These are phyloP conservation scores for Fissipunctia ypsillon DNA, from an alignment of 2,888 invertebrate genomes.

Conservation along the genomic window DNA sequence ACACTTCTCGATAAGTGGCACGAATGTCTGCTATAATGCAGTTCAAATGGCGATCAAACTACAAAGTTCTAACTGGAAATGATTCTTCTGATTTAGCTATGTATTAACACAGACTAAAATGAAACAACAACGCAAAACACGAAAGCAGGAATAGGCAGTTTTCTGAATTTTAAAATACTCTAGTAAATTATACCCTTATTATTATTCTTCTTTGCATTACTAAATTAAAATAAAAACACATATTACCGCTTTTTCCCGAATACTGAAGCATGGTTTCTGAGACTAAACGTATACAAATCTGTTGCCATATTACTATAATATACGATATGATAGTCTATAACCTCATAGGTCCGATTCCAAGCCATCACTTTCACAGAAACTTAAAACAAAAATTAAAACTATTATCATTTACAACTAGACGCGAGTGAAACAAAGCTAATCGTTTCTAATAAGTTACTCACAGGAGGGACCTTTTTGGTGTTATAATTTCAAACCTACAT, in stretches of 20 bases:
- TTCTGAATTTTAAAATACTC: conserved; percentile 18
- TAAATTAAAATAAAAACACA: conserved; percentile 40
- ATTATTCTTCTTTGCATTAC: conserved; percentile 31
- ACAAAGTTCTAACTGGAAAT: conserved; percentile 13
- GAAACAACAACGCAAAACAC: conserved; percentile 29
- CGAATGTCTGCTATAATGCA: conserved; percentile 20
- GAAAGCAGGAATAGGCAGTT: conserved; percentile 27
- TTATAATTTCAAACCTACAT: conserved; percentile 42
- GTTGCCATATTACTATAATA: conserved; percentile 43
- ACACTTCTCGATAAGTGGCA: conserved; percentile 49
- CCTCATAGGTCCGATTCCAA: conserved; percentile 57
- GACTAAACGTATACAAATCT: conserved; percentile 54
- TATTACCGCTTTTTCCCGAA: conserved; percentile 25
- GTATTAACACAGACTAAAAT: conserved; percentile 12
- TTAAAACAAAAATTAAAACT: conserved; percentile 57
- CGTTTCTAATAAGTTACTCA: conserved; percentile 34
- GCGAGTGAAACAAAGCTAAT: conserved; percentile 55
- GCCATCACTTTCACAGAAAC: conserved; percentile 56
- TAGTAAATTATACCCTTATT: conserved; percentile 42
- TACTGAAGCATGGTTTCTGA: conserved; percentile 34
- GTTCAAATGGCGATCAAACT: conserved; percentile 22
- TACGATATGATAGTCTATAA: conserved; percentile 63
- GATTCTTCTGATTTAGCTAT: conserved; percentile 36
- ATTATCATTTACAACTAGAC: conserved; percentile 63
- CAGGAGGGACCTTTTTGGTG: conserved; percentile 59